Evolutionary conservation across 2,113 vertebrate species (phyloP).

Genomic region (Cettia cetti): DNA sequence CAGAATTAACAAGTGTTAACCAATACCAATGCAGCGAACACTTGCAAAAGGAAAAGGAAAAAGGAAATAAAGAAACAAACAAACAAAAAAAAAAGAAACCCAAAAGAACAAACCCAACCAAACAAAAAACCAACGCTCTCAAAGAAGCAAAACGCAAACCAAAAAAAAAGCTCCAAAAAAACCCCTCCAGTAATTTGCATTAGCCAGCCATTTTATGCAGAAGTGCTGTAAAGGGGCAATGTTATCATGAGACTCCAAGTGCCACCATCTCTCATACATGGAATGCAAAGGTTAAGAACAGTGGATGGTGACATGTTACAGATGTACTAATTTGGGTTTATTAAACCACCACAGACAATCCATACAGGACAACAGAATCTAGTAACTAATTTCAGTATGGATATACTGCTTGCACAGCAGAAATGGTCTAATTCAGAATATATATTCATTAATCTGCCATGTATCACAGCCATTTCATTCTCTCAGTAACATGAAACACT

Average conservation of each 20-base stretch:
- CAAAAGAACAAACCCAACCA: background rate
- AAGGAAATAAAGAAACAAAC: accelerated
- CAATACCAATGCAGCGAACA: background rate
- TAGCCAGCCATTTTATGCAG: background rate
- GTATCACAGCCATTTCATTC: background rate
- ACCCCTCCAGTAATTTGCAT: background rate
- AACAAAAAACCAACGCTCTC: background rate
- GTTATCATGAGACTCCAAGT: accelerated
- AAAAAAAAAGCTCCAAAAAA: background rate
- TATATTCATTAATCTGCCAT: background rate
- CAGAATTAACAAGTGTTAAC: background rate
- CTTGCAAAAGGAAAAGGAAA: background rate
- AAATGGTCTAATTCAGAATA: background rate
- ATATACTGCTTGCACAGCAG: background rate
- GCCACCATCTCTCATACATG: background rate
- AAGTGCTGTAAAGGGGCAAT: background rate
- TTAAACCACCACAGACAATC: background rate
- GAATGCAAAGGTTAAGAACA: background rate
- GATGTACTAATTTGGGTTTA: background rate
- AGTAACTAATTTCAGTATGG: background rate
- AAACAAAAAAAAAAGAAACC: no score
- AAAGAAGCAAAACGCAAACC: background rate
- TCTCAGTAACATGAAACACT: background rate
- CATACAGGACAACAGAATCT: background rate
- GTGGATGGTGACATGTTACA: background rate